Evolutionary conservation across 1,140 invertebrate genomes (phyloP).

Genomic region (Ylistrum balloti): DNA sequence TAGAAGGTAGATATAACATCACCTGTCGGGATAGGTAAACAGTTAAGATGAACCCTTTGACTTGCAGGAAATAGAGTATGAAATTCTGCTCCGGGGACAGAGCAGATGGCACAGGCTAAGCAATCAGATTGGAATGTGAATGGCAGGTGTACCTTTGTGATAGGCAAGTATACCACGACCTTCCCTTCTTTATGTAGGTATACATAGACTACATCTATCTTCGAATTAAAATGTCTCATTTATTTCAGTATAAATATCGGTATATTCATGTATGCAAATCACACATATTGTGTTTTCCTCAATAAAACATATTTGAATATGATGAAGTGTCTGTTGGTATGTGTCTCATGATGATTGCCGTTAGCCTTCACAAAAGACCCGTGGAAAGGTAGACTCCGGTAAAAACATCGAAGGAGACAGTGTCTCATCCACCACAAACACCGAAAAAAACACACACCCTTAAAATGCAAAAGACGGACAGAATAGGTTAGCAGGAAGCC

Average conservation of each 20-base stretch:
- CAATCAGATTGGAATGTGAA: not conserved
- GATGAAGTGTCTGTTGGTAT: too few species aligned
- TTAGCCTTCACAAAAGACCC: too few species aligned
- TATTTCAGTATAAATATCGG: not conserved
- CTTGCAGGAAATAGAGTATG: constrained; percentile 31
- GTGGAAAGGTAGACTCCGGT: too few species aligned
- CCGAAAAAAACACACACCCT: too few species aligned
- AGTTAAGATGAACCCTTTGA: constrained; percentile 38
- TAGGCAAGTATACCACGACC: not conserved
- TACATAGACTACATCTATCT: not conserved
- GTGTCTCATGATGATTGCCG: too few species aligned
- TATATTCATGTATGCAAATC: too few species aligned
- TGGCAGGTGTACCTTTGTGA: not conserved
- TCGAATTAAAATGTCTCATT: not conserved
- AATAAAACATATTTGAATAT: too few species aligned
- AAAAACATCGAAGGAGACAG: too few species aligned
- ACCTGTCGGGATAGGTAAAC: constrained; percentile 14
- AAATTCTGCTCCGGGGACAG: not conserved
- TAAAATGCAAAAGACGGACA: too few species aligned
- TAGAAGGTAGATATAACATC: not conserved
- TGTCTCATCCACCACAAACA: too few species aligned
- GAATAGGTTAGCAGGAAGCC: too few species aligned
- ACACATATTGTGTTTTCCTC: too few species aligned
- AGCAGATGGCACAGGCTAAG: not conserved
- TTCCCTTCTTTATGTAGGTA: not conserved